Percentiles rank a stretch among this genome's conserved stretches.
These are phyloP conservation scores for Sus scrofa DNA, from an alignment of 2,113 vertebrate genomes.

Conservation along the genomic window DNA sequence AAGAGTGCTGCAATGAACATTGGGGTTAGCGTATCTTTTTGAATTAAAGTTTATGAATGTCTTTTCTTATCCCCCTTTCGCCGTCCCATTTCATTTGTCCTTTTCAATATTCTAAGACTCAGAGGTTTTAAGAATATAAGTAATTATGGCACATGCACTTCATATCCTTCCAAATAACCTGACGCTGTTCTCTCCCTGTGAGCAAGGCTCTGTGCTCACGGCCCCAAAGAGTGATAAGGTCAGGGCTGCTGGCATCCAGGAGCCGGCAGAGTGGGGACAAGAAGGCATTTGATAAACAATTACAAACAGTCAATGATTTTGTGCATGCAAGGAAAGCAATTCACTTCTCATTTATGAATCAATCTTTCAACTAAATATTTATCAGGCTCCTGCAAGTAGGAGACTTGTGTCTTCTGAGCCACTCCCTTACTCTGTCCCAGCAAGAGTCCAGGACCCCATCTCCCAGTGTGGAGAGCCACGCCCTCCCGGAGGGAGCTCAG, in stretches of 20 bases:
- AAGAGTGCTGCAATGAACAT: not conserved
- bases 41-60: not conserved
- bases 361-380: not conserved
- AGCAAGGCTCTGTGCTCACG: not conserved
- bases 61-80: not conserved
- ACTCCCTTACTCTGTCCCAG: not conserved
- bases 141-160: not conserved
- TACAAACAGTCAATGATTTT: not conserved
- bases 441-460: accelerated
- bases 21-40: not conserved
- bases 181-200: not conserved
- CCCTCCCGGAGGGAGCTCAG: not conserved
- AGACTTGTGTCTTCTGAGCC: not conserved
- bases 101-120: not conserved
- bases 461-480: not conserved
- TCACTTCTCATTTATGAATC: not conserved
- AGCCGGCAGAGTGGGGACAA: not conserved
- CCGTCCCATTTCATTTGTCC: not conserved
- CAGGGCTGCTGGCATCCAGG: not conserved
- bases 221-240: not conserved
- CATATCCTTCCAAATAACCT: constrained; percentile 28
- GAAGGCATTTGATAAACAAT: not conserved
- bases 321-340: not conserved
- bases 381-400: not conserved
- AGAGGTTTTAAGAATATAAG: constrained; percentile 11